Base-by-base conservation (phyloP, 37 sponge, comb jelly and placozoan genomes). In the Tethya wilhelma region DNA sequence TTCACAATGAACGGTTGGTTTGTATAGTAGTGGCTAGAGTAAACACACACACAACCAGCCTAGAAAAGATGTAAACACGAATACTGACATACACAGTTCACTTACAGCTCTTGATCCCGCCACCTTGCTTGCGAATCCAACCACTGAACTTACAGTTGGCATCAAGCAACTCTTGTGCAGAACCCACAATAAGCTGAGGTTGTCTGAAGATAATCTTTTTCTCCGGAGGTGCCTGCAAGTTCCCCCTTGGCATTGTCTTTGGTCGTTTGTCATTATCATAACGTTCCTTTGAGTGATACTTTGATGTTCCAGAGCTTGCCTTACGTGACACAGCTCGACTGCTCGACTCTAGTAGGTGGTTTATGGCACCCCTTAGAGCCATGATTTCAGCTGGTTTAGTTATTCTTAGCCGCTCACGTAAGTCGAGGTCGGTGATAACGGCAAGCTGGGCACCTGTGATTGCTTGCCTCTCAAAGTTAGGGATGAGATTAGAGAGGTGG, bases 51-150 rank as follows among this genome's bases (percentile, higher is more conserved):
- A 66, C 36, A 66, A 4, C 4, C 67, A 66, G 9, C 7, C 8
- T 5, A 4, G 14, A 4, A 12, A 4, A 66, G 6, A 66, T 8
- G 37, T 12, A 34, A 37, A 66, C 20, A 66, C 20, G 19, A 4
- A 5, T 39, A 66, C 29, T 38, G 8, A 66, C 8, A 36, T 20
- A 60, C 62, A 60, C 25, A 60, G n/a, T 26, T 6, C 14, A 94
- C 94, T 94, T 46, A 94, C 94, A 94, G 56, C 36, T 94, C 39
- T 78, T 89, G 78, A 84, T 57, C 0, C 79, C 77, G 26, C 94
- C 94, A 30, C 94, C 94, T 43, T 86, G 93, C 57, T 94, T 94
- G 20, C 80, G 59, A 26, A 94, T 90, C 92, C 92, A 90, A 19
- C 94, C 94, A 64, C 91, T 85, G 73, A 84, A 80, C 4, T 70